Conservation (phyloP, 2,113 vertebrate species). For the Apus apus region DNA sequence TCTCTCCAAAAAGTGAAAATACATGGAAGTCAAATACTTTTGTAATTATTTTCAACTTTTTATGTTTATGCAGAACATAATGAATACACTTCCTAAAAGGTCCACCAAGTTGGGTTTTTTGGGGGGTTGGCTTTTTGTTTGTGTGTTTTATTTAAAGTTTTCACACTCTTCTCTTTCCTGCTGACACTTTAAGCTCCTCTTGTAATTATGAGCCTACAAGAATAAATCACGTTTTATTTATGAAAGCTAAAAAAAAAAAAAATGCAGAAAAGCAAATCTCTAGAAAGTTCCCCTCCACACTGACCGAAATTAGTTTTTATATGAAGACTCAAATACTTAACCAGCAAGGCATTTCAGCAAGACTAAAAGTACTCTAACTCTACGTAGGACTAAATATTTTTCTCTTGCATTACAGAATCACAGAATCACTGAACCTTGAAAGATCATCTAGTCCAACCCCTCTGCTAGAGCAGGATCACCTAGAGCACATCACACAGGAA, state of each 20-base stretch:
- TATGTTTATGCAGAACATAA: background rate
- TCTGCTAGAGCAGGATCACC: too few species aligned
- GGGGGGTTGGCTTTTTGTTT: background rate
- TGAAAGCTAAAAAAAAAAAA: constrained; percentile 48
- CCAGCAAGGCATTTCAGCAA: background rate
- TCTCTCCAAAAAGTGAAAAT: background rate
- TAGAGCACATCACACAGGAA: too few species aligned
- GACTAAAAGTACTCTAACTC: background rate
- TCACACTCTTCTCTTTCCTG: background rate
- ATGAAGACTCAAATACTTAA: background rate
- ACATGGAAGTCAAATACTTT: background rate
- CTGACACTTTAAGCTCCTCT: constrained; percentile 13
- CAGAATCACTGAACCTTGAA: too few species aligned
- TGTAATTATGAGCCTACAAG: background rate
- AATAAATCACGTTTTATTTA: constrained; percentile 38
- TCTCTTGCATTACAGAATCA: background rate
- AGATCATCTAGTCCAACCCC: too few species aligned
- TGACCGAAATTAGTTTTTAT: background rate
- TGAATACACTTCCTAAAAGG: background rate
- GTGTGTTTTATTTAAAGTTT: background rate
- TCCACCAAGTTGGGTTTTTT: background rate
- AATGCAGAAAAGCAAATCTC: constrained; percentile 21
- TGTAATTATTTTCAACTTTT: background rate
- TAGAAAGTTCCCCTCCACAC: background rate
- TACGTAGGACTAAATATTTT: background rate